Evolutionary conservation across 1,140 invertebrate species (phyloP).

Genomic region (Drosophila bocki): DNA sequence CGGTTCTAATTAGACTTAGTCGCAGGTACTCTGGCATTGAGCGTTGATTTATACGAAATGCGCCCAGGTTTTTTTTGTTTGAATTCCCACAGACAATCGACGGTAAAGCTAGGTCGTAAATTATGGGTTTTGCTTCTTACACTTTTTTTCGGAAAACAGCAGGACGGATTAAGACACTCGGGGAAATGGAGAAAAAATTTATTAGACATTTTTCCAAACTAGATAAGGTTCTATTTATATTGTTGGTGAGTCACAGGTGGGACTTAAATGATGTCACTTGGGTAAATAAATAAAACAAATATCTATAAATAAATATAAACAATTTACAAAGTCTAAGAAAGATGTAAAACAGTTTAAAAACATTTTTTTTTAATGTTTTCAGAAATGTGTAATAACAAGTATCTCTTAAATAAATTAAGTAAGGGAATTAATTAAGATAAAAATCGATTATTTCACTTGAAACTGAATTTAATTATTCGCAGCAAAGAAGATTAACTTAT

Average conservation of each 20-base stretch:
- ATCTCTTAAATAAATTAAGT: no score
- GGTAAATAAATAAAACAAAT: neutral
- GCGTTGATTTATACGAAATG: conserved; percentile 76
- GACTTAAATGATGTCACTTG: neutral
- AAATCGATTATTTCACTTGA: neutral
- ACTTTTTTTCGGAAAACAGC: neutral
- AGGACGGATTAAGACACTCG: conserved; percentile 2
- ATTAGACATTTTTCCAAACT: neutral
- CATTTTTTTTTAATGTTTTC: neutral
- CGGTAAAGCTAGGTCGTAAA: conserved; percentile 2
- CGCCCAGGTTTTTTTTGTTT: conserved; percentile 48
- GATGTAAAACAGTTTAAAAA: no score
- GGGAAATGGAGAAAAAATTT: neutral
- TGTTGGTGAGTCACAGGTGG: neutral
- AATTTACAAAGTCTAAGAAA: no score
- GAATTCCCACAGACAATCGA: conserved; percentile 66
- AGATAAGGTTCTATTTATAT: conserved; percentile 9
- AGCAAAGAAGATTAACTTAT: neutral
- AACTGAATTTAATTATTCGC: neutral
- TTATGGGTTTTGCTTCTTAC: conserved; percentile 22
- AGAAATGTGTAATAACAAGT: no score
- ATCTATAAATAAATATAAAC: neutral
- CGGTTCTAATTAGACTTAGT: conserved; percentile 80
- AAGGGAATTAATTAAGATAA: neutral
- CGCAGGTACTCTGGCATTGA: conserved; percentile 71